Conservation (phyloP, 2,113 vertebrate species). For the Tympanuchus pallidicinctus region DNA sequence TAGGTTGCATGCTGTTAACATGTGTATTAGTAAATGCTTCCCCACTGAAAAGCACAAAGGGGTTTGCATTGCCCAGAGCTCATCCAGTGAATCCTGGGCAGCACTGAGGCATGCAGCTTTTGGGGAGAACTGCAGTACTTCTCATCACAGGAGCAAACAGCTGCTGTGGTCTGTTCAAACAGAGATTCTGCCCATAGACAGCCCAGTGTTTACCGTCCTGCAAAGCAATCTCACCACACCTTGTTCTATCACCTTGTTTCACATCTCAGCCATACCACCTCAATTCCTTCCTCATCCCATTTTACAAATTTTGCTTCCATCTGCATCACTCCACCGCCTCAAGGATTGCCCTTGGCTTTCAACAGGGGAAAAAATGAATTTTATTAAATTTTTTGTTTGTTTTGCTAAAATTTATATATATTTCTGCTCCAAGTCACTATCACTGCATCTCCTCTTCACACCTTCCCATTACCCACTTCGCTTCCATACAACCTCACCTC, state of each 20-base stretch:
- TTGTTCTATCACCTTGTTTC: neutral
- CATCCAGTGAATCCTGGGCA: neutral
- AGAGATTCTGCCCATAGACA: neutral
- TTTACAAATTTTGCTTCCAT: neutral
- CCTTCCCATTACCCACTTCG: rapidly evolving
- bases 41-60: neutral
- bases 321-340: rapidly evolving
- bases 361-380: neutral
- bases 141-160: neutral
- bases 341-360: neutral
- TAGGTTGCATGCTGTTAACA: neutral
- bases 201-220: neutral
- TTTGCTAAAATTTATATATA: no score
- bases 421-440: neutral
- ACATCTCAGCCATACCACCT: neutral
- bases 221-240: neutral
- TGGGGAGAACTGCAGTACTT: neutral
- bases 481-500: neutral
- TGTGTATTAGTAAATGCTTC: neutral
- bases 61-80: neutral
- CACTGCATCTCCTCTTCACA: neutral
- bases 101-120: neutral
- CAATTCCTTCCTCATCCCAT: neutral
- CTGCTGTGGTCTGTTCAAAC: neutral
- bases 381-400: neutral